Base-by-base conservation (phyloP, 2,888 invertebrate genomes). In the Digitonthophagus gazella region DNA sequence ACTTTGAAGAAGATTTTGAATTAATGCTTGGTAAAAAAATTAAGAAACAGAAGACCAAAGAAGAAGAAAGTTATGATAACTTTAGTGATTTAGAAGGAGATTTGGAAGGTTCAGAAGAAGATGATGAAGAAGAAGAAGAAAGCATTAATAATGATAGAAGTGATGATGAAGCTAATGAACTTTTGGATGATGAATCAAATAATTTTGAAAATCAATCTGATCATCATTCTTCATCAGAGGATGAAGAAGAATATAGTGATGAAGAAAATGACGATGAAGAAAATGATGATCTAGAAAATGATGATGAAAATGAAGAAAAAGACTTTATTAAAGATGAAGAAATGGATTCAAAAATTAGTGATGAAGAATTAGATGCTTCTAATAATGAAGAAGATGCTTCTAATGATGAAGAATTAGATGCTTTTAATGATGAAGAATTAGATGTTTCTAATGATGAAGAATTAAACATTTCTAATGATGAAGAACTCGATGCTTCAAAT, bases 1-100 rank as follows among this genome's bases (percentile, higher is more conserved):
- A 91, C 77, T 89, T 90, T 79, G 89, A 89, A 68, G 87, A 89
- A 76, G 89, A 90, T 76, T 82, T 88, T 66, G 87, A 86, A 56
- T 80, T 84, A 58, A 87, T 87, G 70, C 85, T 87, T 2, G 86
- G 85, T 14, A 84, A 84, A 76, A 58, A 65, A n/a, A 66, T 73
- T 66, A 79, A 55, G 72, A 76, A 70, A 61, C 65, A 19, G 44
- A 67, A 57, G 54, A 16, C 57, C 15, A 15, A n/a, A 76, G 77
- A 80, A 73, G 81, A 71, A 64, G 58, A 68, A 57, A 71, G 68
- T 63, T 16, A 15, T 22, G 61, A 56, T 22, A 61, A 70, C 16
- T 20, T 67, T 57, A 64, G 15, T 63, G 44, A 44, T 69, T 11
- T 44, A 8, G 28, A 44, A 44, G 70, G 72, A 65, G 69, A 69